Percentiles rank a stretch among this genome's conserved stretches.
Evolutionary conservation across 2,113 vertebrate genomes (phyloP).

Genomic region (Probosciger aterrimus): DNA sequence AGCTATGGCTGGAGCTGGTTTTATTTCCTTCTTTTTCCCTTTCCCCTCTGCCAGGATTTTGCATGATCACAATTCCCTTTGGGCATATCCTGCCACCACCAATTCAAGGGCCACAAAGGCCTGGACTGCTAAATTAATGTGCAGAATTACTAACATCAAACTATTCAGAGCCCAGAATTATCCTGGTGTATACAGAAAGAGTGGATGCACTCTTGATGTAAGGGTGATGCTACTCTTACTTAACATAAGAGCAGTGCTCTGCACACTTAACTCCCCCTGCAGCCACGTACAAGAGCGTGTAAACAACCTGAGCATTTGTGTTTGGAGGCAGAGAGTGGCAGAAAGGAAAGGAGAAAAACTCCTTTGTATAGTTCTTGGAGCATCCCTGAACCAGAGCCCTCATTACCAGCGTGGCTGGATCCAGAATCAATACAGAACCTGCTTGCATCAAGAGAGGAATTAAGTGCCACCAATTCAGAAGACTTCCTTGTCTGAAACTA

Average conservation of each 20-base stretch:
- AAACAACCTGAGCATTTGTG: not conserved
- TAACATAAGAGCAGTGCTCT: not conserved
- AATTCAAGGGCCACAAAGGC: not conserved
- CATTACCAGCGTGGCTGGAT: not conserved
- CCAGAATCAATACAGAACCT: not conserved
- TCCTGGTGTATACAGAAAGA: not conserved
- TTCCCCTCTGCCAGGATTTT: not conserved
- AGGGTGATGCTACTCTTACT: not conserved
- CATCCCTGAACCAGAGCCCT: not conserved
- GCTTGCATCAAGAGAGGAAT: not conserved
- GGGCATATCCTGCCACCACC: not conserved
- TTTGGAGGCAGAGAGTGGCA: not conserved
- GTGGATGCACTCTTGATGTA: too few relatives aligned
- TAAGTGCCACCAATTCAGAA: not conserved
- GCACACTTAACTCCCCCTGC: not conserved
- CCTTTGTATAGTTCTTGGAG: not conserved
- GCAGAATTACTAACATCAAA: not conserved
- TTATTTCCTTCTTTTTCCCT: not conserved
- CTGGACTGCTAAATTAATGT: not conserved
- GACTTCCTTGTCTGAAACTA: not conserved
- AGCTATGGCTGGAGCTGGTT: not conserved
- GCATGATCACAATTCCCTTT: not conserved
- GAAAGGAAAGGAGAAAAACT: not conserved
- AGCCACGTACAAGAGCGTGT: fast-evolving
- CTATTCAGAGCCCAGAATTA: not conserved